A percentile compares a stretch with the other conserved stretches of the same genome.
phyloP scores from a whole-genome alignment of 2,113 vertebrate species.

The Poicephalus gulielmi region DNA sequence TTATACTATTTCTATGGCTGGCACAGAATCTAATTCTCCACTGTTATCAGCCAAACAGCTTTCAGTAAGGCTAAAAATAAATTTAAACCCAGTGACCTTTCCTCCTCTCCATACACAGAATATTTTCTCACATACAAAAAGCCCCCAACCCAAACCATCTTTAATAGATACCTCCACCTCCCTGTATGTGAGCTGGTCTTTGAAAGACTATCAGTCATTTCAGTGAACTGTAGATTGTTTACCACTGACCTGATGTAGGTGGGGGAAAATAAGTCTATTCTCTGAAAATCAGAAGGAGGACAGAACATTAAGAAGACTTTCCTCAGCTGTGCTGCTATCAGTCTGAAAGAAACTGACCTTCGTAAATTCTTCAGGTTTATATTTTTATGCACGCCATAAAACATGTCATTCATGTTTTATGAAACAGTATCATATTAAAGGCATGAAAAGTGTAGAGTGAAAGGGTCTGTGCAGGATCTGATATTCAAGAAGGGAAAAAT shows the following conservation, averaged over 20 bases:
- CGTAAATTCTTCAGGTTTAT: background rate
- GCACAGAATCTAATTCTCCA: background rate
- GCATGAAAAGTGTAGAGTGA: background rate
- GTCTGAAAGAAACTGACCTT: background rate
- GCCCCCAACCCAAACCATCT: background rate
- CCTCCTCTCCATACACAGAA: background rate
- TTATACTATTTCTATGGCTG: background rate
- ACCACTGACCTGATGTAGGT: background rate
- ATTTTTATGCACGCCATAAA: background rate
- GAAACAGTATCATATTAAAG: background rate
- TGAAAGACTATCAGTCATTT: background rate
- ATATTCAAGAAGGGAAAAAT: background rate
- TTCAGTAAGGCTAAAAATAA: constrained; percentile 1
- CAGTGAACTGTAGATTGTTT: background rate
- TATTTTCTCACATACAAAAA: background rate
- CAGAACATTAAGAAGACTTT: background rate
- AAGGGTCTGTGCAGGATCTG: background rate
- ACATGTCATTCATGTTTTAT: background rate
- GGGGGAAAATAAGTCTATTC: background rate
- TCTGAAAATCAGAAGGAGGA: background rate
- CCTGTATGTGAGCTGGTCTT: background rate
- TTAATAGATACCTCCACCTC: background rate
- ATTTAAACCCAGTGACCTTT: background rate
- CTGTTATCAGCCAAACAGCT: background rate
- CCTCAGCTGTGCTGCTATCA: background rate